Conservation (phyloP, 92 coral and sea anemone species). For the Zoanthus sociatus region DNA sequence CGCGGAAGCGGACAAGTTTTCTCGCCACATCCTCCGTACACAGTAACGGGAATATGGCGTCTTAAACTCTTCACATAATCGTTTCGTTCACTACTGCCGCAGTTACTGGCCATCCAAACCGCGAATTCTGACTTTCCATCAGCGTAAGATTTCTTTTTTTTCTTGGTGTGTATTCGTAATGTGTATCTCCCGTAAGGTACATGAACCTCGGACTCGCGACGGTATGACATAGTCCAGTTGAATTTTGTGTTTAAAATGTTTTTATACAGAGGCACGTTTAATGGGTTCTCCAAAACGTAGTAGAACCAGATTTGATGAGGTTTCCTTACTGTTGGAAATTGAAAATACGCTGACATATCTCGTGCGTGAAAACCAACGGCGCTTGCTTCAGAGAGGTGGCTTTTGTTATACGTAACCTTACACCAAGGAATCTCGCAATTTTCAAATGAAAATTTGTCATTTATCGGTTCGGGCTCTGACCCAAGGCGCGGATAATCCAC, state of each 20-base stretch:
- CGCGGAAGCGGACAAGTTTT: constrained; percentile 65
- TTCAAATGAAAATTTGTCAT: too few relatives aligned
- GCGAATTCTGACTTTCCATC: too few relatives aligned
- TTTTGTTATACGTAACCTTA: constrained; percentile 65
- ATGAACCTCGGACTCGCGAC: constrained; percentile 18
- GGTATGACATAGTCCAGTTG: constrained; percentile 88
- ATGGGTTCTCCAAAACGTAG: constrained; percentile 45
- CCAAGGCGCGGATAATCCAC: too few relatives aligned
- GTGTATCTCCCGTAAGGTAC: constrained; percentile 73
- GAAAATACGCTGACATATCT: constrained; percentile 36
- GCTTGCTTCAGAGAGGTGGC: constrained; percentile 52
- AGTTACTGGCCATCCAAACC: constrained; percentile 63
- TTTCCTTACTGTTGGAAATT: not conserved
- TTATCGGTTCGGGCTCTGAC: too few relatives aligned
- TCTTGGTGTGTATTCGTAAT: constrained; percentile 8
- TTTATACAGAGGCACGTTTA: constrained; percentile 35
- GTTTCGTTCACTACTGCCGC: constrained; percentile 60
- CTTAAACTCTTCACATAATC: constrained; percentile 60
- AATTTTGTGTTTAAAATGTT: constrained; percentile 51
- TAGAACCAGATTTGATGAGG: too few relatives aligned
- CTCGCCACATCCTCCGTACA: constrained; percentile 65
- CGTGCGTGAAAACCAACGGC: too few relatives aligned
- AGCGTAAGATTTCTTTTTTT: constrained; percentile 23
- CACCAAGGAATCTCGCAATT: constrained; percentile 46
- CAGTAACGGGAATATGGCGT: constrained; percentile 55